phyloP scores from a whole-genome alignment of 2,888 invertebrate species.

The Limnephilus rhombicus region DNA sequence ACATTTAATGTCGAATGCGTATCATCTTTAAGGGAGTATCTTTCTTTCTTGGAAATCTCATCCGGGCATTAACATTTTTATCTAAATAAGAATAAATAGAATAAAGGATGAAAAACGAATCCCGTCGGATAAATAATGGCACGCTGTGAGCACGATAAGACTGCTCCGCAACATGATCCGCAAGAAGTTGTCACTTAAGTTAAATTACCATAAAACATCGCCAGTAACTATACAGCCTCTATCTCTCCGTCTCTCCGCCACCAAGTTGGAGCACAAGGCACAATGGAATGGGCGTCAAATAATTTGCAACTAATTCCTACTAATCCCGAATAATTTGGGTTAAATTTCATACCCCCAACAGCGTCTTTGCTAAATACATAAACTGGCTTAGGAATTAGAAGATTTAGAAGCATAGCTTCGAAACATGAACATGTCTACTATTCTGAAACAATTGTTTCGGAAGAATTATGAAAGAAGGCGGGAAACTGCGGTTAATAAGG shows the following conservation, averaged over 20 bases:
- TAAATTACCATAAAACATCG: constrained; percentile 59
- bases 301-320: constrained; percentile 61
- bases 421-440: neutral
- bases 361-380: neutral
- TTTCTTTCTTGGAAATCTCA: neutral
- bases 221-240: constrained; percentile 26
- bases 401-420: neutral
- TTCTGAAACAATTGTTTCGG: neutral
- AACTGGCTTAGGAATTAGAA: neutral
- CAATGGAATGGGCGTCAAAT: constrained; percentile 57
- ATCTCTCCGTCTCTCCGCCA: neutral
- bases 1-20: neutral
- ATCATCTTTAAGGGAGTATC: neutral
- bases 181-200: constrained; percentile 48
- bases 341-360: constrained; percentile 29
- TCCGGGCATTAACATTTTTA: neutral
- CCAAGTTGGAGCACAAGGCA: neutral
- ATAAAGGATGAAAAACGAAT: neutral
- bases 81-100: neutral
- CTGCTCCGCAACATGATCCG: constrained; percentile 30
- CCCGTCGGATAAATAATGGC: neutral
- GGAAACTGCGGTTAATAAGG: neutral
- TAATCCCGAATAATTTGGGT: constrained; percentile 61
- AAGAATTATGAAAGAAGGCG: neutral
- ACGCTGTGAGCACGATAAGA: neutral